Evolutionary conservation across 2,888 invertebrate genomes (phyloP).

Genomic region (Chrysomela aeneicollis): DNA sequence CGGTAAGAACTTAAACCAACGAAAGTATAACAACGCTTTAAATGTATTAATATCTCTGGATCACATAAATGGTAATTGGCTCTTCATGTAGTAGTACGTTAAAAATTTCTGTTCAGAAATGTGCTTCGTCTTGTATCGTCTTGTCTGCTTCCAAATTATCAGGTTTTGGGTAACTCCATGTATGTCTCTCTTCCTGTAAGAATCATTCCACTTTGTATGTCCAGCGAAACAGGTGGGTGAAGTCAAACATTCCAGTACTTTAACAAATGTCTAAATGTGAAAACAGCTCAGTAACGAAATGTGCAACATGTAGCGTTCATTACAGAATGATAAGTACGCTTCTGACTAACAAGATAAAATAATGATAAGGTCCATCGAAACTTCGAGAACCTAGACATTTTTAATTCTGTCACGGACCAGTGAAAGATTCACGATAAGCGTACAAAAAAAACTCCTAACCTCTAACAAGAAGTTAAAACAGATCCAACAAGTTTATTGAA

Average conservation of each 20-base stretch:
- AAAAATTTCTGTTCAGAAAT: conserved; percentile 1
- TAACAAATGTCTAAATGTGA: conserved; percentile 12
- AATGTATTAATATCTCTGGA: conserved; percentile 32
- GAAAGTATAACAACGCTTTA: conserved; percentile 35
- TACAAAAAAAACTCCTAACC: neutral
- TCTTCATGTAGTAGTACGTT: conserved; percentile 1
- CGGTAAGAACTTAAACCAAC: conserved; percentile 41
- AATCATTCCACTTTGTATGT: neutral
- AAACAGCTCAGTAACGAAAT: neutral
- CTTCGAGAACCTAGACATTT: too few species aligned
- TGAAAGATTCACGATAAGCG: neutral
- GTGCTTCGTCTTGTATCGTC: conserved; percentile 4
- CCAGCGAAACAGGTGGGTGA: conserved; percentile 5
- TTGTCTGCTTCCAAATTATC: conserved; percentile 7
- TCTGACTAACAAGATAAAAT: too few species aligned
- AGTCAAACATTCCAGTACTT: neutral
- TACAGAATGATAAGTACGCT: neutral
- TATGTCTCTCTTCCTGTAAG: neutral
- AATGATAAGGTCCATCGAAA: too few species aligned
- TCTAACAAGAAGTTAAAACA: too few species aligned
- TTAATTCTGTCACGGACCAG: too few species aligned
- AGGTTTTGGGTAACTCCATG: conserved; percentile 6
- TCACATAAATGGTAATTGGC: conserved; percentile 32
- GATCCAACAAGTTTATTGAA: too few species aligned
- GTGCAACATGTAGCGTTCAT: neutral